Base-by-base conservation (phyloP, 2,113 vertebrate genomes). In the Plecotus auritus region DNA sequence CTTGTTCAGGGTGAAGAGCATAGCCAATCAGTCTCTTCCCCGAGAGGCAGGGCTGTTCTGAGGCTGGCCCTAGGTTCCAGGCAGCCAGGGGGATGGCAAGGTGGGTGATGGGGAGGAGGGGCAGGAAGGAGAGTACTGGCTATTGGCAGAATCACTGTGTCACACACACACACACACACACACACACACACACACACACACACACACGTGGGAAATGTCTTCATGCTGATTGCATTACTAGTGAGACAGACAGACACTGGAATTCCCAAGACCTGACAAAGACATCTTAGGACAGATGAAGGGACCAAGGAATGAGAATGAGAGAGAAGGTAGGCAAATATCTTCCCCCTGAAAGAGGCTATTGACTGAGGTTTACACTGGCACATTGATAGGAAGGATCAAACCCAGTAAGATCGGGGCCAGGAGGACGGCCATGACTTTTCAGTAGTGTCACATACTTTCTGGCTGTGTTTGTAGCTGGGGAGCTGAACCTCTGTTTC, bases 1-100 rank as follows among this genome's bases (percentile, higher is more conserved):
- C 90, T 97, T 88, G 95, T 74, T 76, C n/a, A 1, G 61, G 73
- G 84, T 95, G 95, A 97, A 96, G 85, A 93, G 47, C 85, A 67
- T 6, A 72, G 42, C 85, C n/a, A 82, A 89, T 80, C 54, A 70
- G 16, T 32, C 77, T 93, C 23, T 78, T 42, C 66, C 35, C 7
- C 8, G 85, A 69, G 95, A 67, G 32, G 23, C 32, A 42, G 17
- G 47, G 40, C 80, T 40, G 22, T n/a, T 72, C 42, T 6, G 8
- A 83, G 76, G 2, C 42, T 23, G 85, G 70, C 20, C 82, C 45
- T 18, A 23, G 54, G 37, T 47, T 64, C 81, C 47, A 35, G 73
- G 66, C 35, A 30, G 67, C 30, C 0, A 35, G 54, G 64, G 22
- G 66, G 16, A 40, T 14, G 49, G 64, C 0, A 1, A 0, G 0